These are phyloP conservation scores for Isurus oxyrinchus DNA, from an alignment of 2,113 vertebrate genomes.

Conservation along the genomic window DNA sequence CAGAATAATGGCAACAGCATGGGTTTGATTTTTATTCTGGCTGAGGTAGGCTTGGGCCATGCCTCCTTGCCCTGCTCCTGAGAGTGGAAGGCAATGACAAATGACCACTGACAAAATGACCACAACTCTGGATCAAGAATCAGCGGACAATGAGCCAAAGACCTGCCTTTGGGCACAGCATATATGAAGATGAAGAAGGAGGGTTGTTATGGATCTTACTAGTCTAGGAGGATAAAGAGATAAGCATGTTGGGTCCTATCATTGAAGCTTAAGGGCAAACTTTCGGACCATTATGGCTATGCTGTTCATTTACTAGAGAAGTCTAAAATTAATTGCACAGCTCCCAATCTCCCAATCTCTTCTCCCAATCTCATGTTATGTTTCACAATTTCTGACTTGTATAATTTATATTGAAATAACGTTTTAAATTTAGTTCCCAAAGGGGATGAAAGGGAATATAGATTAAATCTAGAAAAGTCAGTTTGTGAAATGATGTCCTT, in stretches of 20 bases:
- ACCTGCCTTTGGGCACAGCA: too few species aligned
- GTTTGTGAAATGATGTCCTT: background rate
- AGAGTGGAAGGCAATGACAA: too few species aligned
- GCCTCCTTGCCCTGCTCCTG: too few species aligned
- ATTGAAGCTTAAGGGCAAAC: background rate
- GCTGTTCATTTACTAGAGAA: background rate
- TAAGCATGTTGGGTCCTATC: background rate
- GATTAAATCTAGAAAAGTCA: background rate
- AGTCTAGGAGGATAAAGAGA: background rate
- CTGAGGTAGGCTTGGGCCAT: too few species aligned
- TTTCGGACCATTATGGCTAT: background rate
- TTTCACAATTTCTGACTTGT: background rate
- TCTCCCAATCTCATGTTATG: background rate
- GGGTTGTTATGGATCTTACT: background rate
- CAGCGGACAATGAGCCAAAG: too few species aligned
- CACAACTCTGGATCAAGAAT: too few species aligned
- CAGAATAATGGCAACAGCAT: too few species aligned
- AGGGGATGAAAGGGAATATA: background rate
- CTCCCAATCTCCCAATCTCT: too few species aligned
- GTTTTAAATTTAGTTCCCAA: too few species aligned
- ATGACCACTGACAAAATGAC: too few species aligned
- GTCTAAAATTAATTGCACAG: background rate
- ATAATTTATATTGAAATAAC: background rate
- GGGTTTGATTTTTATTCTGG: too few species aligned
- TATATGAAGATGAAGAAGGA: too few species aligned